phyloP scores from a whole-genome alignment of 2,113 vertebrate species.

The Dicaeum eximium region DNA sequence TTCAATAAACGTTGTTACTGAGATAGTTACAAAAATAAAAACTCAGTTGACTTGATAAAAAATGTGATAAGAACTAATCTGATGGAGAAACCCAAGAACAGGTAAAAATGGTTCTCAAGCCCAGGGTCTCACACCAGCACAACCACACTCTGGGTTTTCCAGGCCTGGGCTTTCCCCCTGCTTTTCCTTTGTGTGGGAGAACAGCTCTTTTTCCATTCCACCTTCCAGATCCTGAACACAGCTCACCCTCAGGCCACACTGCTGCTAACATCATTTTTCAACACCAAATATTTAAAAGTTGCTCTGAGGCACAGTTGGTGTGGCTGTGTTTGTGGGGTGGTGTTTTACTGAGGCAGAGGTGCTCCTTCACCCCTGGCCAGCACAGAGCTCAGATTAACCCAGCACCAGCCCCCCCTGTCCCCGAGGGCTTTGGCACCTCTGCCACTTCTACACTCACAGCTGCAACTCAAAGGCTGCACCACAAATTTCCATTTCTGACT shows the following conservation, averaged over 20 bases:
- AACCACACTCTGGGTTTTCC: neutral
- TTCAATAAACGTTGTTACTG: rapidly evolving
- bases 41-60: rapidly evolving
- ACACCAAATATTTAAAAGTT: neutral
- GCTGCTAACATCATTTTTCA: neutral
- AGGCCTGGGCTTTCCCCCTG: neutral
- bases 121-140: neutral
- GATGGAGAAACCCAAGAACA: neutral
- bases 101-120: neutral
- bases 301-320: rapidly evolving
- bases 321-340: neutral
- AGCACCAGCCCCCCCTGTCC: neutral
- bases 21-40: neutral
- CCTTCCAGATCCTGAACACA: neutral
- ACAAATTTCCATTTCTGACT: neutral
- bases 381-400: neutral
- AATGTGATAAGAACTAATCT: neutral
- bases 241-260: rapidly evolving
- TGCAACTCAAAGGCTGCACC: neutral
- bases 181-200: neutral
- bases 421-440: neutral
- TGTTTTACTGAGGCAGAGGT: rapidly evolving
- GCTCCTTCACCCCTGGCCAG: neutral
- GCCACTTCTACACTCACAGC: rapidly evolving
- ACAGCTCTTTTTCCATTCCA: neutral